These are phyloP conservation scores for Acrobasis suavella DNA, from an alignment of 2,888 invertebrate genomes.

Conservation along the genomic window DNA sequence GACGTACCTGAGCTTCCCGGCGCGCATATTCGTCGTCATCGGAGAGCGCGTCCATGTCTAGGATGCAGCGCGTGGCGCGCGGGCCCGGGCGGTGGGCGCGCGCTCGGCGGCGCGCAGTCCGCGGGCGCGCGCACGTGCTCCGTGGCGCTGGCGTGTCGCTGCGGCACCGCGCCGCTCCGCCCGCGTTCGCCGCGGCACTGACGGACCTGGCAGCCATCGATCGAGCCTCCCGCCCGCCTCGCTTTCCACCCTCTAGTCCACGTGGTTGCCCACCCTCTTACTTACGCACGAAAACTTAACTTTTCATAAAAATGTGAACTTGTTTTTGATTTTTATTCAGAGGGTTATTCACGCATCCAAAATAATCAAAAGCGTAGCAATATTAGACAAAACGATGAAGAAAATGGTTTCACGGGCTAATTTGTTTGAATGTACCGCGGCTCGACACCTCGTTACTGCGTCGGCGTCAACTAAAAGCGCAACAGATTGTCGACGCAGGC, in stretches of 20 bases:
- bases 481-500: conserved; percentile 75
- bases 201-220: conserved; percentile 61
- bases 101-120: conserved; percentile 67
- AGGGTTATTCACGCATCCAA: not conserved
- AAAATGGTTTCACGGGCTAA: not conserved
- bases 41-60: conserved; percentile 78
- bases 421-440: conserved; percentile 55
- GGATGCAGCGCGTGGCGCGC: conserved; percentile 45
- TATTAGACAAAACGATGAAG: not conserved
- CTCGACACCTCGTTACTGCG: conserved; percentile 43
- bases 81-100: conserved; percentile 56
- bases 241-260: conserved; percentile 50
- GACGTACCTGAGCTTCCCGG: conserved; percentile 73
- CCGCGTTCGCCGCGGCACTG: conserved; percentile 77
- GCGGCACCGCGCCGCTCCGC: conserved; percentile 75
- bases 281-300: conserved; percentile 32
- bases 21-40: conserved; percentile 77
- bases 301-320: conserved; percentile 15
- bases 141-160: conserved; percentile 59
- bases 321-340: not conserved
- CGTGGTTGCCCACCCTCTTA: conserved; percentile 52
- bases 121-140: conserved; percentile 69
- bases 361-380: not conserved
- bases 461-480: conserved; percentile 61
- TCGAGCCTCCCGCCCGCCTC: conserved; percentile 55